Percentiles rank a stretch among this genome's conserved stretches.
Evolutionary conservation across 2,113 vertebrate species (phyloP).

Genomic region (Prunella fulvescens): DNA sequence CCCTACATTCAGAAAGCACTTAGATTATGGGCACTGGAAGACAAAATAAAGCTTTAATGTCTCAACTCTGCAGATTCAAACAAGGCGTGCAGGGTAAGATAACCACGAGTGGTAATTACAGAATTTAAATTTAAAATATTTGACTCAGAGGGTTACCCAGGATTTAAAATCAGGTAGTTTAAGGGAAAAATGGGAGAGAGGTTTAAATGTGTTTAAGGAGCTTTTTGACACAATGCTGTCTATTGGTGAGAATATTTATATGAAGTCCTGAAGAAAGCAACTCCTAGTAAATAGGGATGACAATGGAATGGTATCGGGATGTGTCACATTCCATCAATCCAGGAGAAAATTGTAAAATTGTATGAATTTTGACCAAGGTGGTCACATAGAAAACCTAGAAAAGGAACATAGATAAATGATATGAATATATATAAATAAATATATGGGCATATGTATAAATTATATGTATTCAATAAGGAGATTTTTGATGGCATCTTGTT

Average conservation of each 20-base stretch:
- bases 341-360: background rate
- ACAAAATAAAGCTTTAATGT: background rate
- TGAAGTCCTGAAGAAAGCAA: background rate
- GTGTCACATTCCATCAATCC: background rate
- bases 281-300: background rate
- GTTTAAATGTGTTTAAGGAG: background rate
- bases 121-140: background rate
- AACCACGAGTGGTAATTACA: background rate
- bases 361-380: background rate
- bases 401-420: fast-evolving
- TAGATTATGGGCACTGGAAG: background rate
- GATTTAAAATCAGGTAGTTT: background rate
- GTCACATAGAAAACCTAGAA: background rate
- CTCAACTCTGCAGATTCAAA: background rate
- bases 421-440: background rate
- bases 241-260: background rate
- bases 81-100: background rate
- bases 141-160: background rate
- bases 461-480: background rate
- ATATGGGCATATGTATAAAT: too few relatives aligned
- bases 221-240: background rate
- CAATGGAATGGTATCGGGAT: background rate
- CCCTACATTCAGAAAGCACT: background rate
- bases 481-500: background rate
- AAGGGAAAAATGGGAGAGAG: background rate